phyloP scores from a whole-genome alignment of 2,888 invertebrate species.

The Thereva nobilitata region DNA sequence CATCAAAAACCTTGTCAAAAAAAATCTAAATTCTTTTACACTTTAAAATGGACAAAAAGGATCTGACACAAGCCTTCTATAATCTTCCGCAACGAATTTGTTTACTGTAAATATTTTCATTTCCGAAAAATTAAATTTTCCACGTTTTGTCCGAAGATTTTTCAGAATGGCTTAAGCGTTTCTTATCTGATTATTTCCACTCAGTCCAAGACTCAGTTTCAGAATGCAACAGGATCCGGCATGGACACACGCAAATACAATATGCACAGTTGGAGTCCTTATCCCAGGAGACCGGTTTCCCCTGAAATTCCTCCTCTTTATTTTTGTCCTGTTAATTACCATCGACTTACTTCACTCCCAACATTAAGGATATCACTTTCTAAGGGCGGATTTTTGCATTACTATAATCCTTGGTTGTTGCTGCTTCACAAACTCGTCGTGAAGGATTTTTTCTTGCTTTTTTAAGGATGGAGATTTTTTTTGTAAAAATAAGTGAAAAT shows the following conservation, averaged over 20 bases:
- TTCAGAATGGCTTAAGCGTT: slow-evolving; percentile 10
- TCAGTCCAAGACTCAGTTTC: too few species aligned
- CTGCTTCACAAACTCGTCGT: slow-evolving; percentile 4
- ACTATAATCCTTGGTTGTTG: slow-evolving; percentile 21
- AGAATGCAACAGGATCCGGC: too few species aligned
- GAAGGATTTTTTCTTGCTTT: background rate
- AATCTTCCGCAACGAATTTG: slow-evolving; percentile 27
- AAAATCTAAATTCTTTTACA: slow-evolving; percentile 18
- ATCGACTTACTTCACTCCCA: background rate
- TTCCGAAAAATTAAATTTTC: slow-evolving; percentile 21
- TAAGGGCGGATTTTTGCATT: background rate
- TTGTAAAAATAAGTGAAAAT: slow-evolving; percentile 29
- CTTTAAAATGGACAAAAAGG: slow-evolving; percentile 5
- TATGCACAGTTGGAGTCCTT: too few species aligned
- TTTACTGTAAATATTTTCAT: slow-evolving; percentile 33
- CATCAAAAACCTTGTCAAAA: background rate
- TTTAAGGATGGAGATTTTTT: slow-evolving; percentile 6
- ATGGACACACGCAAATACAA: too few species aligned
- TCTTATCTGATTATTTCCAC: background rate
- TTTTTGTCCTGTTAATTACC: slow-evolving; percentile 22
- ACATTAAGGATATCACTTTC: slow-evolving; percentile 12
- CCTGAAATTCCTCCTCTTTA: slow-evolving; percentile 3
- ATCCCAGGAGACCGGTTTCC: background rate
- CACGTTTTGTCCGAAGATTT: slow-evolving; percentile 6
- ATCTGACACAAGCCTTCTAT: background rate